Conservation (phyloP, 2,797 vertebrate species). For the Microctenopoma lineatum region DNA sequence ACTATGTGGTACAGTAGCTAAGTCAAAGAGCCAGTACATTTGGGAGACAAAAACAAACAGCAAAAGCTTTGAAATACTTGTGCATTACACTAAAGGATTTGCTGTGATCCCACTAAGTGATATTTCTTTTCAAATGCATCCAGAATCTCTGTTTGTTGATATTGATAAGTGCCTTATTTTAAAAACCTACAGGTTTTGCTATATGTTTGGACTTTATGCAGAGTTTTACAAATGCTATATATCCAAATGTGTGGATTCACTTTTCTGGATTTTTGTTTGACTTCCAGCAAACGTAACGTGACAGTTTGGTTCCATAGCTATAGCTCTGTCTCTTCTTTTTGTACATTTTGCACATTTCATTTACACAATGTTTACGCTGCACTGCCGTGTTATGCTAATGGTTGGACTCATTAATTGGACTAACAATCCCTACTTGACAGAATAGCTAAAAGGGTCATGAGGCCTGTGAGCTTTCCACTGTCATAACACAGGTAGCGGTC, state of each 20-base stretch:
- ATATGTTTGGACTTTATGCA: constrained; percentile 30
- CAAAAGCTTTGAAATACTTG: constrained; percentile 33
- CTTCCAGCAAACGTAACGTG: constrained; percentile 39
- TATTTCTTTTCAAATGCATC: constrained; percentile 48
- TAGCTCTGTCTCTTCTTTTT: constrained; percentile 47
- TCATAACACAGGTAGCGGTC: constrained; percentile 41
- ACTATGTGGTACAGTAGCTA: constrained; percentile 42
- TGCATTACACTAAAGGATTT: constrained; percentile 66
- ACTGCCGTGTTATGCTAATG: constrained; percentile 53
- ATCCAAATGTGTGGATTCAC: constrained; percentile 47
- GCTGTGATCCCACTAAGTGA: constrained; percentile 56
- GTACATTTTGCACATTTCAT: constrained; percentile 86
- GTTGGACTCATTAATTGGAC: constrained; percentile 28
- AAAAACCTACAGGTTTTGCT: constrained; percentile 32
- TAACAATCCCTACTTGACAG: background rate
- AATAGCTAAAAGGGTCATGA: background rate
- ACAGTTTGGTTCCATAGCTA: constrained; percentile 35
- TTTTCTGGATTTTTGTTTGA: constrained; percentile 34
- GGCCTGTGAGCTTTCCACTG: constrained; percentile 23
- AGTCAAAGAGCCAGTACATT: constrained; percentile 44
- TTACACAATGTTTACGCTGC: constrained; percentile 74
- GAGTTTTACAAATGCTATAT: constrained; percentile 33
- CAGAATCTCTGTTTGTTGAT: constrained; percentile 54
- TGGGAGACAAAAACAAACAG: constrained; percentile 55
- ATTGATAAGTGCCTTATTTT: constrained; percentile 79